A percentile compares a stretch with the other conserved stretches of the same genome.
Conservation (phyloP, 2,113 vertebrate species). For the Rhynchopsitta pachyrhyncha region DNA sequence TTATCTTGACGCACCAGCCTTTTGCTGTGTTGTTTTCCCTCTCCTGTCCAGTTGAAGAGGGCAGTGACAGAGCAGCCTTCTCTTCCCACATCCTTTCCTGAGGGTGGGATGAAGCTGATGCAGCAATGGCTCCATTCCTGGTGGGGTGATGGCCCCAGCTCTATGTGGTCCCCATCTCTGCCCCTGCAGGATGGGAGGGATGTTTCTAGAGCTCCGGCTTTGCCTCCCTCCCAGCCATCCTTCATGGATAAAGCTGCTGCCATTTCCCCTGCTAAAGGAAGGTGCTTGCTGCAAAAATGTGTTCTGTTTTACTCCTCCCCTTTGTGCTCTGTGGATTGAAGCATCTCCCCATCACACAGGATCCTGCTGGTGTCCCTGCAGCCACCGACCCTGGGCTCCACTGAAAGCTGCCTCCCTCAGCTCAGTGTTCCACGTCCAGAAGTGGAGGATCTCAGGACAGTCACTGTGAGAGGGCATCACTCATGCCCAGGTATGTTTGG, state of each 20-base stretch:
- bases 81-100: neutral
- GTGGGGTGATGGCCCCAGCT: accelerated
- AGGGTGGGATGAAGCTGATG: neutral
- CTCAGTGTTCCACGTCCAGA: too few relatives aligned
- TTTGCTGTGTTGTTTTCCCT: neutral
- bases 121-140: accelerated
- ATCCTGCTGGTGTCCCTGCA: accelerated
- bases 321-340: neutral
- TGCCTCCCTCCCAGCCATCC: neutral
- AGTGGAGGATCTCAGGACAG: accelerated
- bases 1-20: neutral
- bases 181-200: accelerated
- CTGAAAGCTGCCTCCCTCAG: accelerated
- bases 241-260: neutral
- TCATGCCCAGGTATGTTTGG: neutral
- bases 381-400: neutral
- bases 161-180: accelerated
- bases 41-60: neutral
- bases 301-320: accelerated
- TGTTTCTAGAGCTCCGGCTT: neutral
- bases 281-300: neutral
- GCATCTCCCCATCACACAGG: neutral
- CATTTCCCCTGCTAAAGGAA: accelerated
- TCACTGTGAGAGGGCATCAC: accelerated
- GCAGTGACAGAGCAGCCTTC: neutral